Evolutionary conservation across 2,888 invertebrate genomes (phyloP), one percentile per base, ranked within the genome.

Genomic region (Philopedon plagiatum): DNA sequence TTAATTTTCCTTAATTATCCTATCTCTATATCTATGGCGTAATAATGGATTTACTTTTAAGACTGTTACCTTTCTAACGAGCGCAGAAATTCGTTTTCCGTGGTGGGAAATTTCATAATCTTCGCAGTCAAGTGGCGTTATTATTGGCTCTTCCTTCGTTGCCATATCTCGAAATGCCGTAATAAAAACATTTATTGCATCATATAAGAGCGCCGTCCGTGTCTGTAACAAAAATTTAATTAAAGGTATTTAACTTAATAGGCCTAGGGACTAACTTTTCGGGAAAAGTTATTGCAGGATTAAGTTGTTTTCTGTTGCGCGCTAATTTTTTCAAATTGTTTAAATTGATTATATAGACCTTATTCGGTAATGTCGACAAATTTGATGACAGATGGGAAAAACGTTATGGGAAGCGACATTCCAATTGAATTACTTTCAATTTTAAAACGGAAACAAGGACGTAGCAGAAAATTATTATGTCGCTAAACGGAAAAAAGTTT

Each of bases 121-220:
- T 34, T 77, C 75, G 75, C 84, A 85, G 69, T 75, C 80, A 64
- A 84, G 71, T 19, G 51, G 46, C 5, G 18, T 73, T 39, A 73
- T 37, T 58, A 19, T 13, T 15, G 56, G 76, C 73, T 78, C 76
- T 68, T 81, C 77, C 41, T 78, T 77, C 15, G 57, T 63, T 46
- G 82, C 81, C 77, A 83, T 71, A 68, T 82, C 78, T 9, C 80
- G 76, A 74, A 81, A 83, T 0, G 90, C 90, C 75, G 88, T 89
- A 7, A 91, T 89, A 80, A 92, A 92, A 72, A 92, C 84, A 78
- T 88, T 87, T 1, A 93, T 88, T 0, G 92, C 91, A 83, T 93
- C 93, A 80, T 91, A 91, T 67, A 92, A 86, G 26, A 93, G 83
- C 2, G 92, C 91, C 75, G 91, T 89, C 78, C 90, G 89, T 0